Evolutionary conservation across 1,140 invertebrate genomes (phyloP), one percentile per base, ranked within the genome.

Genomic region (Eupeodes corollae): DNA sequence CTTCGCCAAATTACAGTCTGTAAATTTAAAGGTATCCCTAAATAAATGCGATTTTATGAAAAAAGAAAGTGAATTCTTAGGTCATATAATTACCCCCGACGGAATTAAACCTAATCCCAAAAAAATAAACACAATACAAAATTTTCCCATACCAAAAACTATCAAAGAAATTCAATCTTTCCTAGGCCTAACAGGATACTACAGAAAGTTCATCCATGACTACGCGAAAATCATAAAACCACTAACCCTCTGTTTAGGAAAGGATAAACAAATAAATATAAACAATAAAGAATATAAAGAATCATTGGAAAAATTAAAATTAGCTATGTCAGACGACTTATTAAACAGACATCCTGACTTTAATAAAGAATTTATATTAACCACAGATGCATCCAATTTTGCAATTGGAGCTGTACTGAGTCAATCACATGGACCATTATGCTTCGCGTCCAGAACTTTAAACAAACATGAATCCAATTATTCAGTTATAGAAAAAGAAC

Each of bases 81-180:
- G 59, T 21, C 57, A 64, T 47, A 42, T 58, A n/a, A 59, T 66
- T 14, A 54, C 57, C 12, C 12, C 52, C 18, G 13, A 44, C 49
- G 47, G 1, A 38, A 50, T 32, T n/a, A 30, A 21, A 34, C 44
- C 44, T 8, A 47, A 51, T 43, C 49, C 49, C 6, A 16, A 43
- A 12, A 67, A 67, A 53, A 44, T 60, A 10, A 16, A 49, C 44
- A 52, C 55, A 2, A 44, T 68, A 15, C 32, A 26, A 44, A 47
- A 26, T 26, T 26, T 26, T 26, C 21, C 21, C 8, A 26, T 26
- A 5, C 21, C 21, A 26, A 26, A 26, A 26, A 5, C 21, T n/a
- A 26, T 26, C 8, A 26, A 26, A 8, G 21, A 26, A 26, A 26
- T 26, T 8, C 21, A 26, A 26, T 26, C 21, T 26, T 26, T 26